Evolutionary conservation across 2,113 vertebrate species (phyloP), one percentile per base, ranked within the genome.

Genomic region (Tetrao urogallus): DNA sequence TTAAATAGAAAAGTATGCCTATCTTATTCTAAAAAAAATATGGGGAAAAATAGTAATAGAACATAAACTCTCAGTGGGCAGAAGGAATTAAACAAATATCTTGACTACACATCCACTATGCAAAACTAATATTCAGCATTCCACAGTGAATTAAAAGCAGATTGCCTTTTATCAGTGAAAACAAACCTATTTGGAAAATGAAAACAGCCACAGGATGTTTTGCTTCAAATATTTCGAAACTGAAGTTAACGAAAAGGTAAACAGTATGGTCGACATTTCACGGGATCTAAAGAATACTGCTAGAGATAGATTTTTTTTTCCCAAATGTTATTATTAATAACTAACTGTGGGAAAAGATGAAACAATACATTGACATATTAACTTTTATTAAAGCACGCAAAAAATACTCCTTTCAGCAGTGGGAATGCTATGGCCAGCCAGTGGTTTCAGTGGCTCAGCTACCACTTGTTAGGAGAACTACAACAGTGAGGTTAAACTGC

Each of bases 171-270:
- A 93, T 86, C 77, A 94, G 92, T 92, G 92, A 88, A 96, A 97
- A 95, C 86, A 96, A 95, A 90, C 77, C 47, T 67, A 81, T 84
- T 90, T 47, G 57, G 69, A 94, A 88, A 82, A 86, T 25, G 73
- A 94, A 90, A 96, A 96, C 74, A 92, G 92, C 58, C 64, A 94
- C 66, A 76, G 88, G 94, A 96, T 92, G 84, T 96, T 96, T 96
- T 94, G 32, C 61, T 93, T 96, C 64, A 94, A 88, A 81, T 92
- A 95, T 69, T 94, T 93, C 19, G 3, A 92, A 92, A 95, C 42
- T 95, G 20, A 18, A 93, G 73, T 89, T 89, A 95, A 95, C 79
- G 80, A 92, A 94, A 94, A 90, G 82, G 82, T 95, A 94, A 95
- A 92, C 85, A 88, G 22, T 69, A 65, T 71, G 40, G 63, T 92